phyloP scores from a whole-genome alignment of 2,888 invertebrate species.

The Masnerella sp. region DNA sequence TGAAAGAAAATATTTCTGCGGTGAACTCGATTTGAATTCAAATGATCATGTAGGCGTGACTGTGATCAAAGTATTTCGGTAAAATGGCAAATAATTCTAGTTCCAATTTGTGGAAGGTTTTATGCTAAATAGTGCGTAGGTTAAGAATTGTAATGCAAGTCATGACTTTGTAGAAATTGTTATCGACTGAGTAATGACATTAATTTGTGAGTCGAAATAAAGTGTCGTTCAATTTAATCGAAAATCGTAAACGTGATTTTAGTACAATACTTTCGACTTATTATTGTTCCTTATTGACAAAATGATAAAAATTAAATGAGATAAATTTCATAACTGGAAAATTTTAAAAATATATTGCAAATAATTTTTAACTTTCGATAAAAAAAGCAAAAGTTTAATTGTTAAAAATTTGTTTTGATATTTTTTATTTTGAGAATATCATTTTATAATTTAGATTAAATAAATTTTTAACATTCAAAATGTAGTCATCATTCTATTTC shows the following conservation, averaged over 20 bases:
- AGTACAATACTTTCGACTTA: background rate
- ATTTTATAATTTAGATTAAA: background rate
- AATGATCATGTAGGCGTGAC: conserved; percentile 8
- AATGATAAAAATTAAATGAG: no score
- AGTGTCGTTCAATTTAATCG: conserved; percentile 5
- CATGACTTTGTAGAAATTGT: conserved; percentile 19
- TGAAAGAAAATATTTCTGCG: background rate
- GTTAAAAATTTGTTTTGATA: no score
- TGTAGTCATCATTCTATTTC: background rate
- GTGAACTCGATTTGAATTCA: background rate
- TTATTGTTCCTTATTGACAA: background rate
- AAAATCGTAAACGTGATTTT: conserved; percentile 4
- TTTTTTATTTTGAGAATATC: background rate
- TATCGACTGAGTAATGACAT: conserved; percentile 7
- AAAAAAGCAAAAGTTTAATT: no score
- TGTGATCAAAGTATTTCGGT: conserved; percentile 17
- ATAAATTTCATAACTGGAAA: no score
- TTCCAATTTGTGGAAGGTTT: conserved; percentile 20
- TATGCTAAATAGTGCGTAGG: conserved; percentile 26
- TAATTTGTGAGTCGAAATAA: conserved; percentile 3
- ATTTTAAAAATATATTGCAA: no score
- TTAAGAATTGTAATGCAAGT: conserved; percentile 13
- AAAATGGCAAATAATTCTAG: conserved; percentile 7
- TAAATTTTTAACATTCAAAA: background rate
- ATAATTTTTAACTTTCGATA: no score